phyloP scores from a whole-genome alignment of 2,113 vertebrate species.

The Anoura caudifer region DNA sequence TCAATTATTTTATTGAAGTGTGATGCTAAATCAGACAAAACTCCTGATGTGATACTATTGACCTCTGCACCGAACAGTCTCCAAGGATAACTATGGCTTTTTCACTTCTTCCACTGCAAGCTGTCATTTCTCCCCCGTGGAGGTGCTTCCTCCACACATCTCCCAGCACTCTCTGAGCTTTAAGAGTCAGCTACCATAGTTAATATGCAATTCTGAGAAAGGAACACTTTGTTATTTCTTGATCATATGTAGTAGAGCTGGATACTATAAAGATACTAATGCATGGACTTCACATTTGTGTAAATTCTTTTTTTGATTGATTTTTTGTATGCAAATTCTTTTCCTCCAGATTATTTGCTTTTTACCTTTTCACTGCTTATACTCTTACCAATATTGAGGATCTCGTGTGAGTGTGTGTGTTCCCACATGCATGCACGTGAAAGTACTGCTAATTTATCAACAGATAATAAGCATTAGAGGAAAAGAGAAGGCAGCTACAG shows the following conservation, averaged over 20 bases:
- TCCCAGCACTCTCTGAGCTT: background rate
- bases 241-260: background rate
- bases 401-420: background rate
- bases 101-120: background rate
- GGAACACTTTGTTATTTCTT: background rate
- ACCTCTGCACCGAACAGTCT: background rate
- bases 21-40: background rate
- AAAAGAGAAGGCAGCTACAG: background rate
- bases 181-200: background rate
- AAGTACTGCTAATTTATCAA: background rate
- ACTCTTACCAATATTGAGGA: background rate
- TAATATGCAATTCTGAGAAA: background rate
- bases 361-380: background rate
- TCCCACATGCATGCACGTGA: background rate
- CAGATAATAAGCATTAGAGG: background rate
- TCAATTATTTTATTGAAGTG: background rate
- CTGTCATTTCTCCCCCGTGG: background rate
- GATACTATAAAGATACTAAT: background rate
- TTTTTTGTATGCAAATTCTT: no score
- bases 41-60: background rate
- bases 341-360: background rate
- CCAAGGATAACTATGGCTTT: background rate
- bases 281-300: background rate
- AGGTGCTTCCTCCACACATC: background rate
- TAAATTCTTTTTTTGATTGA: background rate